These are phyloP conservation scores for Procambarus clarkii DNA, from an alignment of 1,140 invertebrate species.

Conservation along the genomic window DNA sequence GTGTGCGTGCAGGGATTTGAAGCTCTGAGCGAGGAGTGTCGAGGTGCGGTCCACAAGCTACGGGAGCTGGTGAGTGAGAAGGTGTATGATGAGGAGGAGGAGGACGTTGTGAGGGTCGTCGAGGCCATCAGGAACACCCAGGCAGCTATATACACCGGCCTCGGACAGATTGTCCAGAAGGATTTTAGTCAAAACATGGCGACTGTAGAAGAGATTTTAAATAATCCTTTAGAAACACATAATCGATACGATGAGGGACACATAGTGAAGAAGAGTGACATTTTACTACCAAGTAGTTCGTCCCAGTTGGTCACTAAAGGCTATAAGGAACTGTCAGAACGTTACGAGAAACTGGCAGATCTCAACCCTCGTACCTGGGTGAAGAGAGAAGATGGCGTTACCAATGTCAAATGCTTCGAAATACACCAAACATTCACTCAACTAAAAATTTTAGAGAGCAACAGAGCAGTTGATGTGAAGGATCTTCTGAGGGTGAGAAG, in stretches of 20 bases:
- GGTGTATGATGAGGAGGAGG: background rate
- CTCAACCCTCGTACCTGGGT: conserved; percentile 26
- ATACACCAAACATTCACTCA: conserved; percentile 22
- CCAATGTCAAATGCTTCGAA: background rate
- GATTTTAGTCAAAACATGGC: conserved; percentile 23
- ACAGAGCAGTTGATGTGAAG: conserved; percentile 6
- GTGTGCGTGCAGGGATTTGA: conserved; percentile 12
- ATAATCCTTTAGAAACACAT: conserved; percentile 4
- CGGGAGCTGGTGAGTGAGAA: conserved; percentile 7
- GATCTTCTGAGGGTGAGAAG: background rate
- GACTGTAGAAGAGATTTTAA: background rate
- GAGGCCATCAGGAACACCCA: background rate
- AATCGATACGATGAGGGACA: background rate
- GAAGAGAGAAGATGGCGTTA: background rate
- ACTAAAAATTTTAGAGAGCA: background rate
- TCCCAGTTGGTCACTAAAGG: conserved; percentile 23
- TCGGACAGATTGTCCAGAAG: conserved; percentile 25
- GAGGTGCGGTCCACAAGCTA: background rate
- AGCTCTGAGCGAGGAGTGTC: conserved; percentile 14
- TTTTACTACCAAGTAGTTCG: background rate
- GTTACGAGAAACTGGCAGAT: conserved; percentile 21
- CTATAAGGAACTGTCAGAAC: background rate
- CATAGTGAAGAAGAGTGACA: background rate
- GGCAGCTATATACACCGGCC: conserved; percentile 7
- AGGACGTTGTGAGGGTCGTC: background rate